Evolutionary conservation across 1,140 invertebrate genomes (phyloP).

Genomic region (Piezodorus guildinii): DNA sequence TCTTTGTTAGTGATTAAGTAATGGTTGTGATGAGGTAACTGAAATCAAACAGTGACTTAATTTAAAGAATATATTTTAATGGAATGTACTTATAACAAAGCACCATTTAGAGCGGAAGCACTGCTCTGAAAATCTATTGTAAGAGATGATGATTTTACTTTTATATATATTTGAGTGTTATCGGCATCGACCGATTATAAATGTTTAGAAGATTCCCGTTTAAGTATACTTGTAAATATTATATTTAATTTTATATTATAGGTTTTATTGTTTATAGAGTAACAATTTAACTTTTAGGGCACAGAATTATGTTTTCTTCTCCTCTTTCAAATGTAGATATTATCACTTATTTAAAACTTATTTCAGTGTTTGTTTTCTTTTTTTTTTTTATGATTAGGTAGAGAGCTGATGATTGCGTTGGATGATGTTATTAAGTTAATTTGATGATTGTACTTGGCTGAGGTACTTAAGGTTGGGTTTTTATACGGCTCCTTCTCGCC

Average conservation of each 20-base stretch:
- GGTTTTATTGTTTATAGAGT: constrained; percentile 3
- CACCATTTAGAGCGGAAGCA: too few species aligned
- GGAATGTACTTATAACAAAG: too few species aligned
- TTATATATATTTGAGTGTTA: too few species aligned
- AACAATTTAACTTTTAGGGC: constrained; percentile 7
- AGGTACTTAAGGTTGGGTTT: constrained; percentile 3
- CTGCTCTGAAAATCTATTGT: too few species aligned
- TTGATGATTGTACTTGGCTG: neutral
- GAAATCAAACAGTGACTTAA: constrained; percentile 7
- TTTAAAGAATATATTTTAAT: neutral
- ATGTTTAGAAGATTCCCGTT: too few species aligned
- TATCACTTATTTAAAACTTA: neutral
- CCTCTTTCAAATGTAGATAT: neutral
- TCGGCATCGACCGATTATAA: too few species aligned
- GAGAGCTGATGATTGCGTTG: neutral
- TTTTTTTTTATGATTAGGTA: neutral
- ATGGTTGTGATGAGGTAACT: constrained; percentile 7
- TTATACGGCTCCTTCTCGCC: too few species aligned
- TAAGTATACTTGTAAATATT: too few species aligned
- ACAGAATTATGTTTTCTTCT: neutral
- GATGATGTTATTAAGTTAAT: constrained; percentile 1
- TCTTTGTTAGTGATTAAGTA: neutral
- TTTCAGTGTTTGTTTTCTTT: neutral
- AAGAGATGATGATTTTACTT: too few species aligned
- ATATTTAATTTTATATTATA: neutral